These are phyloP conservation scores for Maccullochella peelii DNA, from an alignment of 2,113 vertebrate genomes.

Conservation along the genomic window DNA sequence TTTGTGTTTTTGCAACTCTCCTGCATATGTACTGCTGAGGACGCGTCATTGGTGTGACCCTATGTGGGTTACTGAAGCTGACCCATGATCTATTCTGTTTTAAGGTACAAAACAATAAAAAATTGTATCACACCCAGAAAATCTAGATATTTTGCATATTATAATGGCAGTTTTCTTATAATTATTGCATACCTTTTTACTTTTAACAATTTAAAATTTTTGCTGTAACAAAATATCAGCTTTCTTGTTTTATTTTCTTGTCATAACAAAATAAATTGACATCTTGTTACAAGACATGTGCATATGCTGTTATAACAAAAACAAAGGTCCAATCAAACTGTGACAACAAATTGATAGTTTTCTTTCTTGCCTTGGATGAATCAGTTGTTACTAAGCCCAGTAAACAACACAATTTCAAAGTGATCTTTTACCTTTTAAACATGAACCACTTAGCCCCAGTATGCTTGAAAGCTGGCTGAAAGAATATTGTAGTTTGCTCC, in stretches of 20 bases:
- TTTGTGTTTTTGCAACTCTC: background rate
- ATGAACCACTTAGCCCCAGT: background rate
- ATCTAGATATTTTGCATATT: background rate
- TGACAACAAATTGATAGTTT: background rate
- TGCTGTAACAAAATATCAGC: background rate
- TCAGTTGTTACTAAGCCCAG: background rate
- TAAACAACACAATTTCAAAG: background rate
- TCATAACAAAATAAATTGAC: too few species aligned
- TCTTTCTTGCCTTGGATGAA: background rate
- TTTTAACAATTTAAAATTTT: background rate
- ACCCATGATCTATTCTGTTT: background rate
- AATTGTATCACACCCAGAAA: background rate
- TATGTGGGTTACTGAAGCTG: background rate
- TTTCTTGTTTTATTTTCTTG: background rate
- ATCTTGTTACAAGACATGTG: too few species aligned
- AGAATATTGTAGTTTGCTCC: constrained; percentile 3
- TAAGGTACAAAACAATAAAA: background rate
- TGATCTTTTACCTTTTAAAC: background rate
- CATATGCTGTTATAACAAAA: too few species aligned
- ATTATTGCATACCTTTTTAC: background rate
- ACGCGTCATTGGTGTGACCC: background rate
- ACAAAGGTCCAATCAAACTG: background rate
- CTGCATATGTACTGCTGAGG: background rate
- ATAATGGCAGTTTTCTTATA: background rate
- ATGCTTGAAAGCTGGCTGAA: background rate